Base-by-base conservation (phyloP, 1,140 invertebrate genomes). In the Leptinotarsa lineolata region DNA sequence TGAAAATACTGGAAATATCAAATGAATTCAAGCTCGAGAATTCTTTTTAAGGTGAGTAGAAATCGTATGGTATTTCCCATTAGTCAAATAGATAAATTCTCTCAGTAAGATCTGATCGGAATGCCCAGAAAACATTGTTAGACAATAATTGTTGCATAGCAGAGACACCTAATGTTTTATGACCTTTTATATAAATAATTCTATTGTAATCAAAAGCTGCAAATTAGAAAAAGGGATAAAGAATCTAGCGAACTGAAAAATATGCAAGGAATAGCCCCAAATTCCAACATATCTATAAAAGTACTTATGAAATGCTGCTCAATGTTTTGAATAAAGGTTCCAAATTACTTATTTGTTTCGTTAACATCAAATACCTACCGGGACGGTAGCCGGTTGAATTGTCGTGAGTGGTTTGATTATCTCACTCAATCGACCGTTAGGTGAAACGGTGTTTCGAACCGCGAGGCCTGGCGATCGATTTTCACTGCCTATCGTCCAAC, bases 241-340 rank as follows among this genome's bases (percentile, higher is more conserved):
- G n/a, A 54, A 18, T 54, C n/a, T 54, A 54, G 48, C 4, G 48
- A 54, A 54, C n/a, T 54, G 15, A 54, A 54, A 54, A 54, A 15
- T 18, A 16, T 18, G n/a, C 48, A 54, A 16, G 48, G 48, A 54
- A n/a, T 54, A 54, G 48, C 48, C n/a, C n/a, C 48, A 54, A 54
- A 54, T 54, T 54, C 48, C 48, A 54, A 18, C 48, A 54, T 54
- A 54, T 54, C 48, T 39, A 39, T 39, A 39, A 54, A 54, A 54
- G 48, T n/a, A 54, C 48, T 54, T 54, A 54, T 54, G 48, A 18
- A 54, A 54, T 54, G n/a, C n/a, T 54, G 48, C 48, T 54, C 48
- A 54, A 54, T 54, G 48, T 54, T 54, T 54, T 54, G 4, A 54
- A 54, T 54, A 54, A 54, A 54, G 6, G 48, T 54, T 54, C n/a